phyloP scores from a whole-genome alignment of 2,113 vertebrate genomes.

The Ochotona curzoniae region DNA sequence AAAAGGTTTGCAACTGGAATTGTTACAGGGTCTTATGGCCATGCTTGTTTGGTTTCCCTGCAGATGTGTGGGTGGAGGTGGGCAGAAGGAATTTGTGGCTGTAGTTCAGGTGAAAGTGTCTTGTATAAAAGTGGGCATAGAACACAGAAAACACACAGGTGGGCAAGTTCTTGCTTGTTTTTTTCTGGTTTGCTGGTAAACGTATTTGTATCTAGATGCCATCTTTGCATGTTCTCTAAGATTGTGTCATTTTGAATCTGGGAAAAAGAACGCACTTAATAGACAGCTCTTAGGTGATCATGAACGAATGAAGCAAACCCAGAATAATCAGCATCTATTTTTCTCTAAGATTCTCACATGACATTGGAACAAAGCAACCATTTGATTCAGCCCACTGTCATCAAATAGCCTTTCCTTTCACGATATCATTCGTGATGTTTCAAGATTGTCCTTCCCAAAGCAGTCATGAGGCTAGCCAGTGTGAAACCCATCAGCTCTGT shows the following conservation, averaged over 20 bases:
- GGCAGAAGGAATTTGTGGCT: slow-evolving; percentile 5
- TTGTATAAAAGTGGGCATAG: neutral
- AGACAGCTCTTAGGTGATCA: neutral
- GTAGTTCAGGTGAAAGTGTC: slow-evolving; percentile 17
- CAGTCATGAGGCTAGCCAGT: neutral
- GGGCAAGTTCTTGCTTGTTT: neutral
- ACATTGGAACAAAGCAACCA: neutral
- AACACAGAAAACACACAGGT: neutral
- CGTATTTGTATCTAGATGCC: neutral
- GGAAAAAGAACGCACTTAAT: neutral
- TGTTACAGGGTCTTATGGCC: neutral
- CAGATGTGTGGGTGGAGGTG: slow-evolving; percentile 51
- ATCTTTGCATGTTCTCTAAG: neutral
- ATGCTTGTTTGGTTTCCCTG: slow-evolving; percentile 40
- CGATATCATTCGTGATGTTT: neutral
- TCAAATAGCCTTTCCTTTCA: neutral
- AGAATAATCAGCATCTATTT: neutral
- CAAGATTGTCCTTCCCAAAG: neutral
- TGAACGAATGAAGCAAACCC: slow-evolving; percentile 31
- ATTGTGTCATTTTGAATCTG: neutral
- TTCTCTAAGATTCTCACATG: neutral
- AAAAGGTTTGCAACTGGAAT: slow-evolving; percentile 52
- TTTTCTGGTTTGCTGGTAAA: neutral
- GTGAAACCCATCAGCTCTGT: neutral
- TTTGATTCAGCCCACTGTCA: neutral